Evolutionary conservation across 2,797 vertebrate genomes (phyloP), one percentile per base, ranked within the genome.

Genomic region (Tauraco hartlaubi): DNA sequence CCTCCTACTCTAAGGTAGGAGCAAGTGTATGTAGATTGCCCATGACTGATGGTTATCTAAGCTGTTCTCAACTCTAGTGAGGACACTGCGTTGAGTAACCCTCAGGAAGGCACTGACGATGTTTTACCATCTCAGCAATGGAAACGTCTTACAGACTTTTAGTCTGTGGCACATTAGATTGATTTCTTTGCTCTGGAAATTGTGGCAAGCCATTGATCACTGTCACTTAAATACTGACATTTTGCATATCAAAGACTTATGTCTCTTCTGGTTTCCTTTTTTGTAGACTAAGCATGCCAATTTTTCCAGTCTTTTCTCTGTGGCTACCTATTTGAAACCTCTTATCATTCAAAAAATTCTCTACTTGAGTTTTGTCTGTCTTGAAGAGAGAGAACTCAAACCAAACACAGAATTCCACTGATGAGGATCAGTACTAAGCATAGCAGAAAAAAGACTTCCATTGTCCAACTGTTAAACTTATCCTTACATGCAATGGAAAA

Each of bases 151-250:
- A 39, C 0, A 54, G 33, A 85, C 43, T 80, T 88, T 37, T 35
- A 74, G 68, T 77, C 61, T 52, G 49, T 35, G 37, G 54, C 49
- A 90, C 22, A 76, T 43, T 4, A 66, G 49, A 84, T 31, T 23
- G 55, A 84, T 81, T 88, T 78, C 55, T 88, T 79, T 64, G 33
- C 77, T 59, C 51, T 76, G 48, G 55, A 95, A 90, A 64, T 81
- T 44, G 84, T 6, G 43, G 69, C 73, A 86, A 92, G 15, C 28
- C 31, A 66, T 9, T 90, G 69, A 84, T 84, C 63, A 49, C 46
- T 48, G 51, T 62, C 22, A 62, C 43, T 76, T 54, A 83, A 94
- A 83, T 22, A 82, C 9, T 21, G 21, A 74, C 33, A 61, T 79
- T 92, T 71, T 54, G 41, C 15, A 0, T 59, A 85, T 43, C 48